Base-by-base conservation (phyloP, 2,888 invertebrate species). In the Arrhopalites spinosus region DNA sequence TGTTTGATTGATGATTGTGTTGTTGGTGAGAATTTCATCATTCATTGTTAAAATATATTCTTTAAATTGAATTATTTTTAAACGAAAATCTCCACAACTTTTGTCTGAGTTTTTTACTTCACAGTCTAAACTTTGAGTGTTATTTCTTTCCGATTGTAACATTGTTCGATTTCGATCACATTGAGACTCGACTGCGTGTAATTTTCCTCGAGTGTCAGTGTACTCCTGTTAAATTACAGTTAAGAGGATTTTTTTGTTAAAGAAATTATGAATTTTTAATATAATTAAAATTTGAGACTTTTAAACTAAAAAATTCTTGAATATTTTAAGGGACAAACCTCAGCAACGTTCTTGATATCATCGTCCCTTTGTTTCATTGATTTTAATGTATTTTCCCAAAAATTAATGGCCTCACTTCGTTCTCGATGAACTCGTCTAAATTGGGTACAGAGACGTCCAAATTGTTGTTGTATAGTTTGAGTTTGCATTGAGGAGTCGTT, bases 351-450 rank as follows among this genome's bases (percentile, higher is more conserved):
- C 50, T 78, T 76, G 13, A 82, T 78, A 45, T 80, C 79, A 47
- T 74, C 66, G 64, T 81, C 82, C n/a, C 80, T 56, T 17, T 71
- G 64, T 72, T 77, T 77, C 74, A 82, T 73, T 7, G 78, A 76
- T 7, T 67, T 64, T 11, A 82, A 63, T 2, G 81, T 81, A 17
- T 53, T 43, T 50, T 80, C 79, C 82, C 82, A 82, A 8, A 79
- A 69, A 11, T 73, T 77, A 20, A 82, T 73, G 13, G 78, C 77
- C 53, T 80, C 78, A 36, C 76, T 75, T 69, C 82, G 71, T 64
- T 81, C 81, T 5, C 69, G 50, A 53, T 81, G 79, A 17, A 77
- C 73, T 23, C 78, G 72, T n/a, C 82, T 74, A 47, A 81, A 79
- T 7, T 78, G 71, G 27, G 74, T 73, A 15, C 77, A 78, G 1